A percentile compares a stretch with the other conserved stretches of the same genome.
phyloP scores from a whole-genome alignment of 2,888 invertebrate genomes.

The Tuberolachnus salignus region DNA sequence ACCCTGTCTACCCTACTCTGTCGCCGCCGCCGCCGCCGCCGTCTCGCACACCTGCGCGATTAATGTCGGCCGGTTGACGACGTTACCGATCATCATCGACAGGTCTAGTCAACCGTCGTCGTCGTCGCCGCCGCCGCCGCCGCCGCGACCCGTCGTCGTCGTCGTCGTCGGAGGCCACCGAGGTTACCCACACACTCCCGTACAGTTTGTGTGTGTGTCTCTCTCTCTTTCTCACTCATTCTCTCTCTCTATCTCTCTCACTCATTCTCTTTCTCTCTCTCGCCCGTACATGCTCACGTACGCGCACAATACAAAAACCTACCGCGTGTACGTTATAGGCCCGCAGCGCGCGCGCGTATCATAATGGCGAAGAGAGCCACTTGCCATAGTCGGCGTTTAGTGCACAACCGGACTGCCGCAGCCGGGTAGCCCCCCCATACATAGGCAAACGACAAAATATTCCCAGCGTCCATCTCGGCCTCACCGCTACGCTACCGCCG shows the following conservation, averaged over 20 bases:
- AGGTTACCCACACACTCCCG: constrained; percentile 43
- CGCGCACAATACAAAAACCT: constrained; percentile 42
- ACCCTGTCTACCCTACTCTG: not conserved
- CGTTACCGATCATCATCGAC: constrained; percentile 53
- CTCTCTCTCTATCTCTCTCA: too few species aligned
- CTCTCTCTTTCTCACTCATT: too few species aligned
- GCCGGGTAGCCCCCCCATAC: constrained; percentile 39
- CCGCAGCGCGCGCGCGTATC: not conserved
- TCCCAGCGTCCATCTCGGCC: constrained; percentile 53
- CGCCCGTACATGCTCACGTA: not conserved
- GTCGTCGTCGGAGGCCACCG: constrained; percentile 52
- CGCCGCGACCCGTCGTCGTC: not conserved
- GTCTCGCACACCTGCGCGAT: constrained; percentile 39
- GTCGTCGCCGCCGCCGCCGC: constrained; percentile 19
- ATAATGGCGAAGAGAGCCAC: constrained; percentile 41
- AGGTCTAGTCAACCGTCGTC: constrained; percentile 36
- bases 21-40: not conserved
- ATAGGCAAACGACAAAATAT: constrained; percentile 56
- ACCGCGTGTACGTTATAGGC: constrained; percentile 5
- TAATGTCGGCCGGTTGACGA: constrained; percentile 52
- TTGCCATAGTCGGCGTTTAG: constrained; percentile 53
- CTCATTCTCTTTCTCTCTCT: too few species aligned
- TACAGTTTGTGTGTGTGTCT: too few species aligned
- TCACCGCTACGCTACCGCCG: constrained; percentile 51
- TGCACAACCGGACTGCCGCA: constrained; percentile 49